Evolutionary conservation across 2,888 invertebrate genomes (phyloP), one percentile per base, ranked within the genome.

Genomic region (Chironomus tentans): DNA sequence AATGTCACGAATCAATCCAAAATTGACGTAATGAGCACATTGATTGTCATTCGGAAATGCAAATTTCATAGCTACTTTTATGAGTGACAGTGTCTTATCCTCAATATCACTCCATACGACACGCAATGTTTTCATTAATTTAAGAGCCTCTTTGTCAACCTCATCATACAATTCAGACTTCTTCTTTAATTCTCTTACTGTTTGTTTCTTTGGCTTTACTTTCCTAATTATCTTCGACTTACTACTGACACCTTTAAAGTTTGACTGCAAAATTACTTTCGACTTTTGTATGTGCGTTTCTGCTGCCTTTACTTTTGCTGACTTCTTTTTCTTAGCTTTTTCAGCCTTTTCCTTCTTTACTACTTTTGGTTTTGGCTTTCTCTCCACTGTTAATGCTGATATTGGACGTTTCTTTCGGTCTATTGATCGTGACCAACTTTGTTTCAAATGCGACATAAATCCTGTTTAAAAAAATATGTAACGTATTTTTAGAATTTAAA

Each of bases 61-160:
- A 77, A 89, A 87, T 77, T 86, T 81, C 78, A 86, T 85, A 0
- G 89, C 90, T 0, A 90, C 88, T 79, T 90, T 89, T 78, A 89
- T 88, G 78, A 92, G 85, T 68, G 91, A 83, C 2, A 93, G 81
- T 76, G 91, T 82, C 68, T 87, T 88, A 82, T 93, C 92, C 82
- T 94, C 93, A 50, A 86, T 84, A 0, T 86, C 81, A 6, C 86
- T 85, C 92, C 92, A 94, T 6, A 86, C 85, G 0, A 90, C 88
- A 5, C 87, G 85, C 22, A 87, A 79, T 46, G 87, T 87, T 38
- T 74, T 74, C 13, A 68, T 15, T 15, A 48, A 7, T 48, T 74
- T 74, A 4, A 68, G 68, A 4, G 74, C 74, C 22, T 65, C 68
- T 46, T 48, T 74, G 18, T 74, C 74, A n/a, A 74, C 48, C 1